Percentiles rank a stretch among this genome's conserved stretches.
Evolutionary conservation across 2,113 vertebrate genomes (phyloP).

Genomic region (Macroglossus sobrinus): DNA sequence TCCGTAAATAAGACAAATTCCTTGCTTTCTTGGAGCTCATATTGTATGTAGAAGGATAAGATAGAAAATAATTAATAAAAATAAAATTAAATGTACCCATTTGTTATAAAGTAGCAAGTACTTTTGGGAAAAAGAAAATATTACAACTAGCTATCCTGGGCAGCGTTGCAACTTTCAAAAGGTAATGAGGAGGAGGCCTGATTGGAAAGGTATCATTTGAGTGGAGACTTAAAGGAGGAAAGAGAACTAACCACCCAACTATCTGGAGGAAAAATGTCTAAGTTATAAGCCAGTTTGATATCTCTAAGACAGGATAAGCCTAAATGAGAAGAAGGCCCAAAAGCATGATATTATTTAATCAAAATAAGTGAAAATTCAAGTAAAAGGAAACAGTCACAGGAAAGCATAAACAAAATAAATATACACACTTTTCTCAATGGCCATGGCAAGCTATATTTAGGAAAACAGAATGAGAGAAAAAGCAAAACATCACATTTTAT

Average conservation of each 20-base stretch:
- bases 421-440: background rate
- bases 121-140: background rate
- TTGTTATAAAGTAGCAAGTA: background rate
- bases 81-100: background rate
- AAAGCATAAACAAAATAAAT: background rate
- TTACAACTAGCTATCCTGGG: background rate
- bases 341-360: background rate
- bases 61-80: background rate
- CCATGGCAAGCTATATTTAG: background rate
- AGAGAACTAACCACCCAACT: background rate
- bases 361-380: background rate
- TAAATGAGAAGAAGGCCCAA: background rate
- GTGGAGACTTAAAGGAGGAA: background rate
- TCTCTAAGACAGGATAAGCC: background rate
- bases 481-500: background rate
- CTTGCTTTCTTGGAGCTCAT: background rate
- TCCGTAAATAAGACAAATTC: background rate
- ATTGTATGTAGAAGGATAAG: background rate
- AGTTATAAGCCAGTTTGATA: background rate
- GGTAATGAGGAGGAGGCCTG: background rate
- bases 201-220: background rate
- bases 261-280: background rate
- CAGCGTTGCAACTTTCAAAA: background rate
- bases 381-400: background rate
- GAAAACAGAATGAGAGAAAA: background rate